Evolutionary conservation across 2,888 invertebrate genomes (phyloP).

Genomic region (Drosophila rubida): DNA sequence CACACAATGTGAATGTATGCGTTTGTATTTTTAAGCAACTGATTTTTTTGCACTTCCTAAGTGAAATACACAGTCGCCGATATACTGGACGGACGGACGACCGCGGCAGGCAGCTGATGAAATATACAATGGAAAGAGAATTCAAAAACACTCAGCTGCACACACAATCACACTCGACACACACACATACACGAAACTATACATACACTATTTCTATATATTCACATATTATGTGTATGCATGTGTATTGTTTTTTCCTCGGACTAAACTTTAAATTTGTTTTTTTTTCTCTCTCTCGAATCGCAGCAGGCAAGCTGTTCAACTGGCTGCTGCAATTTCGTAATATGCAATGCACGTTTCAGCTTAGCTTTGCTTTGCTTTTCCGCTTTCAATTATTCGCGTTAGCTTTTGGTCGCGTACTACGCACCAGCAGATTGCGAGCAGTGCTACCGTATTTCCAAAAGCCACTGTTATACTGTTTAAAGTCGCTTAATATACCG

Average conservation of each 20-base stretch:
- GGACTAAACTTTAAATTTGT: constrained; percentile 13
- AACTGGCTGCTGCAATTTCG: constrained; percentile 62
- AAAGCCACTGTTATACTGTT: background rate
- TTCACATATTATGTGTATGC: constrained; percentile 44
- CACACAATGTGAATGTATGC: constrained; percentile 1
- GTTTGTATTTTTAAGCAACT: constrained; percentile 31
- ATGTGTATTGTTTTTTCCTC: constrained; percentile 40
- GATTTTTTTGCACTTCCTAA: constrained; percentile 51
- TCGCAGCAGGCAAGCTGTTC: constrained; percentile 36
- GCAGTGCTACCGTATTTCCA: constrained; percentile 8
- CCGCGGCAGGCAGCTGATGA: constrained; percentile 50
- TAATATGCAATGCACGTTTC: constrained; percentile 62
- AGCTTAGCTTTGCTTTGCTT: constrained; percentile 49
- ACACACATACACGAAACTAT: constrained; percentile 18
- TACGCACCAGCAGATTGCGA: constrained; percentile 58
- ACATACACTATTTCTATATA: constrained; percentile 42
- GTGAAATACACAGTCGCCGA: constrained; percentile 31
- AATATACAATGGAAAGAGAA: constrained; percentile 41
- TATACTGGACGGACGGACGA: constrained; percentile 33
- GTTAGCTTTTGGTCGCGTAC: constrained; percentile 54
- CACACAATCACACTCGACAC: constrained; percentile 4
- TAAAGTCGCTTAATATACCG: background rate
- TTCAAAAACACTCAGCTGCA: constrained; percentile 57
- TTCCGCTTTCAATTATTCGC: constrained; percentile 55
- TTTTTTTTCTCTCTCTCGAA: constrained; percentile 12